Evolutionary conservation across 2,888 invertebrate species (phyloP), one percentile per base, ranked within the genome.

Genomic region (Phorcus lineatus): DNA sequence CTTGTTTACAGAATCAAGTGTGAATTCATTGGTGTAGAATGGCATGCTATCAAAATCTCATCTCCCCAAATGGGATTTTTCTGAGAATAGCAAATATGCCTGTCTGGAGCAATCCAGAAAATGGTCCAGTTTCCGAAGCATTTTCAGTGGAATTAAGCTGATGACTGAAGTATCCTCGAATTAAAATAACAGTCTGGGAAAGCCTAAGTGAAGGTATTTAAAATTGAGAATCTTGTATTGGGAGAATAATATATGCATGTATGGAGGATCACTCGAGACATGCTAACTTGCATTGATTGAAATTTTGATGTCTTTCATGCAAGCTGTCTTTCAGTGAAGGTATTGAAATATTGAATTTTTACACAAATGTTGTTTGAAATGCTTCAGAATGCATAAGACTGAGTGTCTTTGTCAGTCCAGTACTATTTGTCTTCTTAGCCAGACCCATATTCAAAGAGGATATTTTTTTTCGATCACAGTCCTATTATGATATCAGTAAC

Each of bases 291-390:
- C 40, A 40, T 36, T 70, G 70, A 40, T 70, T 70, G 70, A 70
- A 70, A 70, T 70, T 70, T 36, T 36, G 28, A 16, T 36, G 36
- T 40, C 62, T 24, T 24, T 62, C 13, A 16, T 62, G 31, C 36
- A 70, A 36, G 36, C 19, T 70, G 28, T 36, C 19, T 40, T 70
- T 70, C 70, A 70, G 28, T 17, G 19, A 70, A 70, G 70, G 70
- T 70, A 70, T 70, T 70, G 70, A 70, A 70, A 70, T 70, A 70
- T 70, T 70, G 70, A 40, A 70, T 70, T 70, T 70, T 70, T 31
- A 36, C 70, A 40, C 40, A 40, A 70, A 40, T 70, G 70, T 67
- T 36, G 67, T 70, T 70, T 40, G 70, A 70, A 70, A 70, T 70
- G 70, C n/a, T 36, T 70, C n/a, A 70, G 28, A 24, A n/a, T 62